Evolutionary conservation across 1,140 invertebrate species (phyloP), one percentile per base, ranked within the genome.

Genomic region (Drosophila asahinai): DNA sequence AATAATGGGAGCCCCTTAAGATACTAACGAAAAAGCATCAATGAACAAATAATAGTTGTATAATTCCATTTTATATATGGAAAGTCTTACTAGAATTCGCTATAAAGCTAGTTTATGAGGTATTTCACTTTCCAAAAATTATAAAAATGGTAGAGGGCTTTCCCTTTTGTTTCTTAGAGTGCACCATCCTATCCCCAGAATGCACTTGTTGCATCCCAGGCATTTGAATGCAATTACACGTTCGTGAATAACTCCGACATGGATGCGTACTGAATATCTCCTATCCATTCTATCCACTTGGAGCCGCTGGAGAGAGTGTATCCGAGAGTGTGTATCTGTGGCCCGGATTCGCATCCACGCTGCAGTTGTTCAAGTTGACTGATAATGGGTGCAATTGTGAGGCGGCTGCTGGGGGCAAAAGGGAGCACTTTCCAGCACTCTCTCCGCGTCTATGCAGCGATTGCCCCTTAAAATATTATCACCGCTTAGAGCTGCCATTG

Each of bases 201-300:
- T 87, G 84, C 84, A 87, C 74, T 87, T 87, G 84, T 76, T 89
- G 84, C 84, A 64, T 73, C 54, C 58, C 58, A 67, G 48, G 42
- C 60, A 80, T 80, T 83, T 75, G 62, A 22, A 68, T 62, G 63
- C 71, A 76, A 55, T 75, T 68, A 75, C 48, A 77, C 60, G 66
- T 55, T 72, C 67, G 40, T 73, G 66, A 72, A 73, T 60, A 72
- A 45, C 54, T 73, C 11, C 27, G 45, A 30, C 61, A 58, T 71
- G 67, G 62, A 73, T 74, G 77, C 72, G 49, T 70, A 77, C 30
- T 71, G 55, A 75, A 60, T 82, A 36, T 65, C 42, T 74, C 54
- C 30, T 33, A 68, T 7, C 45, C 66, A 68, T 70, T 58, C 30
- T 17, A 68, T 9, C 45, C 66, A 68, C 66, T 68, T 43, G 17